Base-by-base conservation (phyloP, 2,797 vertebrate species). In the Pangasius sanitwongsei region DNA sequence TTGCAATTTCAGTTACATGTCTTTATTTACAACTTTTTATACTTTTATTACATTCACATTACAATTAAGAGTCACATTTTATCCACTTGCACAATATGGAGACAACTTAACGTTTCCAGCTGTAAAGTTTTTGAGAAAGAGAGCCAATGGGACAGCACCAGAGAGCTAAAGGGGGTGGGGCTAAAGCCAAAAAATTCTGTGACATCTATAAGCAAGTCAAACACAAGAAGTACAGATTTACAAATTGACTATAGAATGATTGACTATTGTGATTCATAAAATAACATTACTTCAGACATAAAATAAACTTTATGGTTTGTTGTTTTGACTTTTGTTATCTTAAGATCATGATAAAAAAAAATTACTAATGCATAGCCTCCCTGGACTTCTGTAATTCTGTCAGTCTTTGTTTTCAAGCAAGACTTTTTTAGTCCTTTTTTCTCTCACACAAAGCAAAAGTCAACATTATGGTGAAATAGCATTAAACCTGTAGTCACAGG, bases 321-420 rank as follows among this genome's bases (percentile, higher is more conserved):
- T 7, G 6, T 31, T 69, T 69, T 20, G 2, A 55, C n/a, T 34
- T 31, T 48, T 69, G 13, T 63, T 82, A 82, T 65, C 31, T 44
- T 65, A 48, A 28, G 7, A 11, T 50, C 4, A 12, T 84, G 13
- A 48, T 13, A 5, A 81, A 61, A 16, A 59, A 6, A 53, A 20
- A 20, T 20, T 6, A 6, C 4, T n/a, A 61, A 41, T 53, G 41
- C 48, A 44, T 83, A 70, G 31, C 83, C 83, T 85, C 48, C 31
- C 83, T 70, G 83, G 65, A 70, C 83, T 85, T 85, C 0, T 34
- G 44, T 69, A 55, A 31, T 53, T 59, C 53, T 83, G 37, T 83
- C 41, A 41, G 57, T 28, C 7, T 28, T 57, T 57, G 15, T 65
- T 67, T 84, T 50, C 4, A 18, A 18, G 25, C 37, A 65, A 20